Conservation (phyloP, 1,140 invertebrate species). For the Papilio polytes region DNA sequence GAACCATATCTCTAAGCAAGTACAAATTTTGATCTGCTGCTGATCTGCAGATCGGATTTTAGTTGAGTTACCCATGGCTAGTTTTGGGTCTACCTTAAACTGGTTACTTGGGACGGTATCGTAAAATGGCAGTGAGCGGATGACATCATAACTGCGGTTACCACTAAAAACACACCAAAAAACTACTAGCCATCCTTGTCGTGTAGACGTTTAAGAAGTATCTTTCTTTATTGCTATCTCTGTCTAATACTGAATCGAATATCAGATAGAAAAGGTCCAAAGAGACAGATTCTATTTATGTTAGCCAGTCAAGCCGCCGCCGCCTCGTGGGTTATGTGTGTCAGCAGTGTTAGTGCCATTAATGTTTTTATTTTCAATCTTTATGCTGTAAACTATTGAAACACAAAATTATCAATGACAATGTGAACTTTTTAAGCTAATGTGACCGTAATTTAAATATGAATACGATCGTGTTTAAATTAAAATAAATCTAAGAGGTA, state of each 20-base stretch:
- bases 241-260: slow-evolving; percentile 2
- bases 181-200: slow-evolving; percentile 4
- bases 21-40: no score
- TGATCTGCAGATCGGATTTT: no score
- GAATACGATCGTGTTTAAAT: neutral
- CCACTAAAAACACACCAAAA: neutral
- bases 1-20: no score
- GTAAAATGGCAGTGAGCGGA: slow-evolving; percentile 16
- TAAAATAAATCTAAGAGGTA: slow-evolving; percentile 32
- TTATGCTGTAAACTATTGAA: slow-evolving; percentile 20
- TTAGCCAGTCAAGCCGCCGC: slow-evolving; percentile 44
- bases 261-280: slow-evolving; percentile 42
- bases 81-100: slow-evolving; percentile 14
- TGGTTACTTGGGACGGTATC: neutral
- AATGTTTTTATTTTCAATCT: neutral
- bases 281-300: slow-evolving; percentile 46
- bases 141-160: slow-evolving; percentile 9
- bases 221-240: slow-evolving; percentile 2
- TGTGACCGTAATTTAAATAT: neutral
- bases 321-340: slow-evolving; percentile 4
- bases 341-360: neutral
- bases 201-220: neutral
- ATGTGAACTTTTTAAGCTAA: slow-evolving; percentile 50
- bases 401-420: slow-evolving; percentile 54
- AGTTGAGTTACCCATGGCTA: no score